Conservation (phyloP, 2,113 vertebrate species). For the Ailuropoda melanoleuca region DNA sequence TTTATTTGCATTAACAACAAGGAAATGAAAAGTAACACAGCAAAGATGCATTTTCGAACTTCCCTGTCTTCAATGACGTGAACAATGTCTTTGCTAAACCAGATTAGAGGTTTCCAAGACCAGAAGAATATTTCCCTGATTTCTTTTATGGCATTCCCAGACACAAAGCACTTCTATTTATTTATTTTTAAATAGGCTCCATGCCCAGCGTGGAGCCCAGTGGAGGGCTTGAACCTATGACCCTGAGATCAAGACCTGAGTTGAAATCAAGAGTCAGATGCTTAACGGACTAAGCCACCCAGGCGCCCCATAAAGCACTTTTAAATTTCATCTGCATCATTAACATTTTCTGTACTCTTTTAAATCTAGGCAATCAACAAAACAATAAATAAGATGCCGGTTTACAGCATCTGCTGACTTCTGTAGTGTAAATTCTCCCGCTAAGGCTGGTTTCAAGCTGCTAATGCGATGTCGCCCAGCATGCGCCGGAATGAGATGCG, state of each 20-base stretch:
- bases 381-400: background rate
- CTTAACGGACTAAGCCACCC: background rate
- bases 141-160: background rate
- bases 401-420: background rate
- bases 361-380: background rate
- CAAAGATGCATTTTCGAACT: background rate
- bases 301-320: background rate
- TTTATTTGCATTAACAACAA: background rate
- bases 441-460: background rate
- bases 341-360: background rate
- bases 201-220: background rate
- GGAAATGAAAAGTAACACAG: background rate
- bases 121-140: background rate
- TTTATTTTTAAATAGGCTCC: background rate
- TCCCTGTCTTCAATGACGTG: background rate
- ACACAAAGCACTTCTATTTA: background rate
- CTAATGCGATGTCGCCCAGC: background rate
- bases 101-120: background rate
- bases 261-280: background rate
- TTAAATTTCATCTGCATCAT: background rate
- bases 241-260: no score
- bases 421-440: background rate
- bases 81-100: background rate
- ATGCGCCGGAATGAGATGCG: accelerated
- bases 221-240: background rate